Evolutionary conservation across 2,888 invertebrate genomes (phyloP).

Genomic region (Aethes cnicana): DNA sequence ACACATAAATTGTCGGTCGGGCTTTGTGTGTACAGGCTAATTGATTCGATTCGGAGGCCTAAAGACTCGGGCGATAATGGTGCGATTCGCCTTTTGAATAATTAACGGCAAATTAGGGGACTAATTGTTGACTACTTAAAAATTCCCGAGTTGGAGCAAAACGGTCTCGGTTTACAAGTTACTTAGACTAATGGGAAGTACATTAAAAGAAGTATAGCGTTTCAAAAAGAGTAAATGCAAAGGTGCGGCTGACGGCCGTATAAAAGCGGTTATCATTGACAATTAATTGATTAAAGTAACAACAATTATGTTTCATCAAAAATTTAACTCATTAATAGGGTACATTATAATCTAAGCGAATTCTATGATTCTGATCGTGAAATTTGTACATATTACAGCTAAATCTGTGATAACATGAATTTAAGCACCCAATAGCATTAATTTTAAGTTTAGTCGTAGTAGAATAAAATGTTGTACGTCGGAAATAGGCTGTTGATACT

Average conservation of each 20-base stretch:
- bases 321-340: no score
- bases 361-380: no score
- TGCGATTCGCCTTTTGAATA: slow-evolving; percentile 7
- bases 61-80: slow-evolving; percentile 9
- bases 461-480: no score
- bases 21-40: slow-evolving; percentile 21
- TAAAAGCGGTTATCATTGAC: no score
- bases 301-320: no score
- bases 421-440: no score
- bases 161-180: slow-evolving; percentile 17
- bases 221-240: neutral
- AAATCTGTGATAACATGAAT: no score
- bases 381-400: no score
- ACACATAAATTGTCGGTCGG: slow-evolving; percentile 20
- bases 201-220: slow-evolving; percentile 8
- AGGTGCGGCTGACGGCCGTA: neutral
- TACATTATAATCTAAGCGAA: no score
- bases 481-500: no score
- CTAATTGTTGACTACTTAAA: slow-evolving; percentile 17
- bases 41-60: slow-evolving; percentile 18
- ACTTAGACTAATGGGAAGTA: slow-evolving; percentile 16
- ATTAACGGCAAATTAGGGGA: slow-evolving; percentile 1
- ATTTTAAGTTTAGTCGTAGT: no score
- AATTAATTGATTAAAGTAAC: no score
- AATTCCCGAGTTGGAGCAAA: slow-evolving; percentile 5